Conservation (phyloP, 2,113 vertebrate species). For the Mixornis gularis region DNA sequence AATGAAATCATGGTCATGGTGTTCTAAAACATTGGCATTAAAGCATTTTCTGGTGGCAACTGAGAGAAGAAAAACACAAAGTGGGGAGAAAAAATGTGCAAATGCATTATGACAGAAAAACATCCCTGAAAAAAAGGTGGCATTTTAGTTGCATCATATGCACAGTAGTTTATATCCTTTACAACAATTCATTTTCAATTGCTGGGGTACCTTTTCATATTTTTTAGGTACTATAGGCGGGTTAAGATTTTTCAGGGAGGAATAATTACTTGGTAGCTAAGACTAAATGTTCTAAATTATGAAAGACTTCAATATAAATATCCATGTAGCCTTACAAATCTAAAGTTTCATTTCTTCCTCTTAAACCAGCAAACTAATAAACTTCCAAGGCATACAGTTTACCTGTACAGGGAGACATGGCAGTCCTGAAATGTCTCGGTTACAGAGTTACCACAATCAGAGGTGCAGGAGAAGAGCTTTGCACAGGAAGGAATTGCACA, state of each 20-base stretch:
- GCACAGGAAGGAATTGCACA: neutral
- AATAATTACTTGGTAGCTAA: neutral
- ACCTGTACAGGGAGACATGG: neutral
- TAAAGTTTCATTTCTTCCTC: neutral
- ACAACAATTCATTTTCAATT: neutral
- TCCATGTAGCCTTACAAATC: neutral
- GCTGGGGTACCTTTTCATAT: neutral
- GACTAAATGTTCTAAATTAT: neutral
- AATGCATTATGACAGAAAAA: neutral
- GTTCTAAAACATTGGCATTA: neutral
- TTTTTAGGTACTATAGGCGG: neutral
- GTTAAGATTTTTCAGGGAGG: neutral
- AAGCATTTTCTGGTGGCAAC: neutral
- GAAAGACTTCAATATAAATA: neutral
- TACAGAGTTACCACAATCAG: neutral
- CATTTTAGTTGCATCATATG: neutral
- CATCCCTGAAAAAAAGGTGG: neutral
- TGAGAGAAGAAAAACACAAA: neutral
- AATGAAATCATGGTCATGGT: neutral
- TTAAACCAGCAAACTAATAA: neutral
- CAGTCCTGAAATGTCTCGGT: neutral
- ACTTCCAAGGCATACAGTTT: neutral
- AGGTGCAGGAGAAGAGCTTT: neutral
- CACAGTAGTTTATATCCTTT: neutral
- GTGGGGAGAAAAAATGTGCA: neutral